phyloP scores from a whole-genome alignment of 2,797 vertebrate species.

The Peromyscus nudipes region DNA sequence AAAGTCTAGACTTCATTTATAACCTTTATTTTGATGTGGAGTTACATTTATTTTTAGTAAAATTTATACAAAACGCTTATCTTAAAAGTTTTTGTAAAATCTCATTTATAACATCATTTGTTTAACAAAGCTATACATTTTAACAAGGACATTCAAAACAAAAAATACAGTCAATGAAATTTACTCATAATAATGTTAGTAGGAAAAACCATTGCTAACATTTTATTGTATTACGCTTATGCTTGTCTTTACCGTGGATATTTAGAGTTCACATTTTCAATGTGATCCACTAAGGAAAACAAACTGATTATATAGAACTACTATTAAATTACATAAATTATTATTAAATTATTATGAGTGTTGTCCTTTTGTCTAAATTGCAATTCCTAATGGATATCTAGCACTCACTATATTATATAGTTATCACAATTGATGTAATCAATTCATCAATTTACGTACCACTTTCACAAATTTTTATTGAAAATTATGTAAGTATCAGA shows the following conservation, averaged over 20 bases:
- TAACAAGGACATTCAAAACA: slow-evolving; percentile 6
- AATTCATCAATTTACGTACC: not conserved
- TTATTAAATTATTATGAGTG: not conserved
- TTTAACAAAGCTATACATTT: slow-evolving; percentile 33
- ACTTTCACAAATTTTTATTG: not conserved
- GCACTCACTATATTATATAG: slow-evolving; percentile 40
- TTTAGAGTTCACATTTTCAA: slow-evolving; percentile 22
- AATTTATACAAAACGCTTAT: slow-evolving; percentile 15
- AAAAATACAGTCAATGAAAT: slow-evolving; percentile 43
- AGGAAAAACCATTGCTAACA: slow-evolving; percentile 13
- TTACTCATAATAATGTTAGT: not conserved
- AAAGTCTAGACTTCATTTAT: not conserved
- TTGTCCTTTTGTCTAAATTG: not conserved
- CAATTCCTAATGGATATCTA: not conserved
- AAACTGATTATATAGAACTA: slow-evolving; percentile 31
- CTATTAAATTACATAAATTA: not conserved
- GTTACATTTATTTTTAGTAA: slow-evolving; percentile 33
- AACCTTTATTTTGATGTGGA: slow-evolving; percentile 4
- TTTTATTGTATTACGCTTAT: not conserved
- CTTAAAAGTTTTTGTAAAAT: not conserved
- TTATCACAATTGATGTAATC: not conserved
- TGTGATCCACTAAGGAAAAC: not conserved
- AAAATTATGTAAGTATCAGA: slow-evolving; percentile 12
- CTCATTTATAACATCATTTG: not conserved
- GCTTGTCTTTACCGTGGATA: not conserved